Conservation (phyloP, 2,797 vertebrate species). For the Neoniphon sammara region DNA sequence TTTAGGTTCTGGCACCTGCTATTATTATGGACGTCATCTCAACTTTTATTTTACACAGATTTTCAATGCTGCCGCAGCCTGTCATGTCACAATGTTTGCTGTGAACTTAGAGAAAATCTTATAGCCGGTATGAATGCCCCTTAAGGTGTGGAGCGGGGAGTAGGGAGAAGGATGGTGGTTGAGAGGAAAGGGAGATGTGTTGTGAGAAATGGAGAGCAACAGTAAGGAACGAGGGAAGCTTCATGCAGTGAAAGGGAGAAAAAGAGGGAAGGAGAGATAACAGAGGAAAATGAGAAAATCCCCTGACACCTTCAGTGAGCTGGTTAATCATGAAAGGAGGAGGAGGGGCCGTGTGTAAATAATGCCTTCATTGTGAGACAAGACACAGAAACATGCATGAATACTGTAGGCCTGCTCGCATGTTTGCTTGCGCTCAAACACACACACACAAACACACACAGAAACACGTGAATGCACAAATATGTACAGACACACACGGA, state of each 20-base stretch:
- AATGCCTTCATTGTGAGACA: constrained; percentile 5
- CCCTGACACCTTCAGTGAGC: neutral
- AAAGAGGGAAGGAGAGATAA: neutral
- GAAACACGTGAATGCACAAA: neutral
- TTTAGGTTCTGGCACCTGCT: too few species aligned
- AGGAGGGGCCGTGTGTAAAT: neutral
- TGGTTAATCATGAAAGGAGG: neutral
- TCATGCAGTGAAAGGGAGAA: neutral
- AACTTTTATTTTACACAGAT: too few species aligned
- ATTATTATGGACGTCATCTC: too few species aligned
- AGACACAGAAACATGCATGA: neutral
- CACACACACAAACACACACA: constrained; percentile 11
- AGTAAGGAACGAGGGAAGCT: too few species aligned
- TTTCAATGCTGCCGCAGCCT: too few species aligned
- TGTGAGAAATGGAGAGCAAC: neutral
- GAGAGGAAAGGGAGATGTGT: neutral
- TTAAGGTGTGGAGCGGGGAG: too few species aligned
- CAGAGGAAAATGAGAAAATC: neutral
- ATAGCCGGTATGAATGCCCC: too few species aligned
- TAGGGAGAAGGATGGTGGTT: neutral
- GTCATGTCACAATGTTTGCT: too few species aligned
- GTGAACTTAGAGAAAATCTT: too few species aligned
- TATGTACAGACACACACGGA: constrained; percentile 3
- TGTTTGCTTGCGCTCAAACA: neutral
- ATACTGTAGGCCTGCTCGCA: neutral